Evolutionary conservation across 1,140 invertebrate genomes (phyloP), one percentile per base, ranked within the genome.

Genomic region (Onthophagus taurus): DNA sequence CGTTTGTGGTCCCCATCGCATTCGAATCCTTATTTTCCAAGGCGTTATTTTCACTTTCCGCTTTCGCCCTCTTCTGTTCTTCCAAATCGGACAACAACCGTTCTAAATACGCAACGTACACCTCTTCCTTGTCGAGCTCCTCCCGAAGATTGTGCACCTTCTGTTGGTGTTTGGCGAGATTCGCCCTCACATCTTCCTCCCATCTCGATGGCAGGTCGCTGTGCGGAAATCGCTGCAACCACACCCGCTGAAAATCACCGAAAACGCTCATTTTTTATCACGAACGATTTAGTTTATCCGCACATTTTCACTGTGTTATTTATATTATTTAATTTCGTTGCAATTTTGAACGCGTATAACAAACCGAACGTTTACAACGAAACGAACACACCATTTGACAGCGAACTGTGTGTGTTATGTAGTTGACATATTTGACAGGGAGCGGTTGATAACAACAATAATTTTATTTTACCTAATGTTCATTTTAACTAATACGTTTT

Each of bases 41-140:
- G 26, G 26, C 45, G 13, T 11, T 39, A 44, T 50, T 39, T 29
- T 47, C 44, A 37, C 37, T 38, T 44, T 54, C 53, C 20, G 51
- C 51, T 50, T 58, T 49, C 42, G 59, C 49, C 41, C 65, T 65
- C 55, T 79, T 81, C 52, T 82, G 81, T 52, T 82, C 77, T 53
- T 87, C 84, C 6, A 88, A 84, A 67, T 89, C 85, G 36, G 80
- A 80, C 13, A 92, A 60, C 29, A 90, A 63, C 43, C 81, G 75
- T 63, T 90, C 85, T 50, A 92, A 70, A 67, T 90, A 91, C 61
- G 89, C 83, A 5, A 91, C 87, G 58, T 91, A 91, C 57, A 89
- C 83, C 59, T 89, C 82, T 67, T 91, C 88, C 60, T 90, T 87
- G 57, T 89, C 84, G 20, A 91, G 67, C 66, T 90, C 86, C 58